These are phyloP conservation scores for Drosophila greeni DNA, from an alignment of 2,888 invertebrate species.

Conservation along the genomic window DNA sequence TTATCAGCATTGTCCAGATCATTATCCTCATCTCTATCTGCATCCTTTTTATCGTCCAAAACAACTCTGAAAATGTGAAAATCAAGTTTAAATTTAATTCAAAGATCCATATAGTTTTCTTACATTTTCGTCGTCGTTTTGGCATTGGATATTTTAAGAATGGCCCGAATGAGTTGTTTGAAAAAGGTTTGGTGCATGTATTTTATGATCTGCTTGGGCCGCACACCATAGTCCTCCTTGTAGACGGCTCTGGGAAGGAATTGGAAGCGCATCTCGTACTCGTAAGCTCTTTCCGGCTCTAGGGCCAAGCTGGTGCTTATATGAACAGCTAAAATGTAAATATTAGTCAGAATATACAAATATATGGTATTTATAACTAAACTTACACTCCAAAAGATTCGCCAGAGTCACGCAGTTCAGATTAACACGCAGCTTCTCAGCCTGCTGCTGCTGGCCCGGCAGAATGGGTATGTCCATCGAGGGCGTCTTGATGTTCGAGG, in stretches of 20 bases:
- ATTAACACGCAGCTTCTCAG: slow-evolving; percentile 85
- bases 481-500: slow-evolving; percentile 95
- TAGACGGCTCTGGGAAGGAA: slow-evolving; percentile 88
- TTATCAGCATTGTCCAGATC: slow-evolving; percentile 72
- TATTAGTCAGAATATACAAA: not conserved
- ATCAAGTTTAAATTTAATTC: not conserved
- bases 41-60: slow-evolving; percentile 75
- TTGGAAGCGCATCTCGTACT: slow-evolving; percentile 84
- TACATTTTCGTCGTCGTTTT: slow-evolving; percentile 74
- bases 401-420: slow-evolving; percentile 88
- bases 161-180: slow-evolving; percentile 82
- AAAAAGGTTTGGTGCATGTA: slow-evolving; percentile 88
- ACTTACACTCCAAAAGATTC: slow-evolving; percentile 85
- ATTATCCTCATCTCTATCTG: slow-evolving; percentile 75
- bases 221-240: slow-evolving; percentile 85
- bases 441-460: slow-evolving; percentile 80
- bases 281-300: slow-evolving; percentile 81
- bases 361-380: not conserved
- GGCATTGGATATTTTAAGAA: slow-evolving; percentile 82
- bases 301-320: slow-evolving; percentile 80
- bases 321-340: slow-evolving; percentile 66
- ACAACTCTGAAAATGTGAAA: slow-evolving; percentile 75
- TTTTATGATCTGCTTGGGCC: slow-evolving; percentile 84
- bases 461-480: slow-evolving; percentile 95
- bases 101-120: slow-evolving; percentile 11